A percentile compares a stretch with the other conserved stretches of the same genome.
These are phyloP conservation scores for Acanthiza pusilla DNA, from an alignment of 2,797 vertebrate species.

Conservation along the genomic window DNA sequence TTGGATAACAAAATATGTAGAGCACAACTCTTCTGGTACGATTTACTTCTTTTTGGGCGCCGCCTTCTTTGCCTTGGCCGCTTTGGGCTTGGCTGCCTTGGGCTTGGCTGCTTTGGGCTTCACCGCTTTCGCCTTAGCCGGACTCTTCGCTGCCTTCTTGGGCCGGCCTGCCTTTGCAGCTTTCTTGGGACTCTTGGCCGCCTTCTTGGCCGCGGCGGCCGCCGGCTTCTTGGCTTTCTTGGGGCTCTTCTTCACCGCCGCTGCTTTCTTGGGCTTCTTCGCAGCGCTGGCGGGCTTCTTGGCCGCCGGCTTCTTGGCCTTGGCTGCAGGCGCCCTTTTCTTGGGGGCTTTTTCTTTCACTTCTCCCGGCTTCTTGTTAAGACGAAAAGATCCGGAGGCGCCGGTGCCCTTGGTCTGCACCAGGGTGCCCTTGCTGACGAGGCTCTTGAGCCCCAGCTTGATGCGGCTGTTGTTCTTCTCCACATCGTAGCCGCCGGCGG, in stretches of 20 bases:
- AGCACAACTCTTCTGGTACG: neutral
- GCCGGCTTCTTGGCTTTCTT: neutral
- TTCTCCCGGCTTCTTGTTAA: constrained; percentile 66
- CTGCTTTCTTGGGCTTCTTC: neutral
- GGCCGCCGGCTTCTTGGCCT: neutral
- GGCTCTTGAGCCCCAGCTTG: constrained; percentile 72
- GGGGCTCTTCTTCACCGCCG: neutral
- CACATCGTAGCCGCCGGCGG: constrained; percentile 69
- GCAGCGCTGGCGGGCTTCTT: neutral
- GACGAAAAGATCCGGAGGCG: constrained; percentile 29
- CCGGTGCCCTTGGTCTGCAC: constrained; percentile 75
- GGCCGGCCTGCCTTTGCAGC: neutral
- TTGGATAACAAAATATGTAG: constrained; percentile 4
- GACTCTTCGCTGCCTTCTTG: neutral
- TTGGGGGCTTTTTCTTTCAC: constrained; percentile 35
- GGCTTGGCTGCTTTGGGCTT: neutral
- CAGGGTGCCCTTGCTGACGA: constrained; percentile 76
- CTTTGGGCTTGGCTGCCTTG: neutral
- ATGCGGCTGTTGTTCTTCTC: constrained; percentile 81
- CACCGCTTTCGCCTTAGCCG: neutral
- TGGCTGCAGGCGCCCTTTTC: neutral
- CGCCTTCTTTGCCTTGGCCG: neutral
- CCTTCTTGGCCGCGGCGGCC: neutral
- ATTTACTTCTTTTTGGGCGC: constrained; percentile 48
- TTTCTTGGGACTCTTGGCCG: neutral